Base-by-base conservation (phyloP, 2,797 vertebrate genomes). In the Phoeniculus purpureus region DNA sequence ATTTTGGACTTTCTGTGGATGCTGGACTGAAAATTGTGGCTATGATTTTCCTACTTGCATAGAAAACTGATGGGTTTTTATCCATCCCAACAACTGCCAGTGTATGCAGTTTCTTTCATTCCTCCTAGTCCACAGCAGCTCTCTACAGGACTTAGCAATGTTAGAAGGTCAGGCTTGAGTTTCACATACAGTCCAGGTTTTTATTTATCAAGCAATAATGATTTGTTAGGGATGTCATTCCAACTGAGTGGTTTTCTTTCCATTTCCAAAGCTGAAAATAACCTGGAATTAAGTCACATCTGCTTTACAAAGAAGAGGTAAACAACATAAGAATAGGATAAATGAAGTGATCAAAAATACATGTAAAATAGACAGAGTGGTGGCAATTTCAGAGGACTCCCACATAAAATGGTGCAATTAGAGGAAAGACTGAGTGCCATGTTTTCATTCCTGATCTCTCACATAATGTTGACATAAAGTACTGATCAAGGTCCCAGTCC, bases 381-480 rank as follows among this genome's bases (percentile, higher is more conserved):
- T 50, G 47, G 58, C 13, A 45, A 77, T 48, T 86, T 78, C 1
- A 3, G 26, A 66, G 17, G 84, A 20, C 12, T 64, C 45, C 43
- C 29, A 77, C 2, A 1, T 68, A 55, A 92, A 85, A 65, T 45
- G 31, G 26, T 43, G 21, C 40, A 72, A 82, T 26, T 71, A 10
- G 60, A n/a, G 45, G 48, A 48, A 48, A 50, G 21, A 48, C 17
- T 18, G 32, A 65, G 45, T 23, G 73, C 26, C 58, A 82, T 21
- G 26, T 76, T 93, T 87, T 50, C 72, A 80, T 88, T 94, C 70
- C 77, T 84, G 23, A 78, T 29, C 58, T 88, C 74, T 67, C 27
- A 78, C 45, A 80, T 56, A 76, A 75, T 85, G 34, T 59, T 82
- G 68, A 81, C 74, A 40, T 31, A 43, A 87, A 86, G n/a, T 25